Evolutionary conservation across 30 jellyfish, hydroid and myxozoan species (phyloP).

Genomic region (Hydractinia echinata): DNA sequence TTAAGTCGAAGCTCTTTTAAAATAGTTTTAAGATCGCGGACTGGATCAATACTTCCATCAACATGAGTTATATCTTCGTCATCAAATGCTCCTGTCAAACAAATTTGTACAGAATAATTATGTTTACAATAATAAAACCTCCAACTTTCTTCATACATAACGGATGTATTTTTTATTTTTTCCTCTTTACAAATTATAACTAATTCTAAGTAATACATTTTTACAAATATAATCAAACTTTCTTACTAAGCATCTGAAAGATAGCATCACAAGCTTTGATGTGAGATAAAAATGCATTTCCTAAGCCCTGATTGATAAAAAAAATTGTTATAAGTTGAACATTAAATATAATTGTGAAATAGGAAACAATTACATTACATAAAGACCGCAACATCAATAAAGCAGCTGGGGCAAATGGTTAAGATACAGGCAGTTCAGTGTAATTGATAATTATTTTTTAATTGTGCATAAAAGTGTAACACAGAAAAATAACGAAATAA

Average conservation of each 20-base stretch:
- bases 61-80: conserved; percentile 95
- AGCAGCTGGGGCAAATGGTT: no score
- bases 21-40: conserved; percentile 75
- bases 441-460: background rate
- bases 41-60: conserved; percentile 91
- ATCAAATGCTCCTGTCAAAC: conserved; percentile 78
- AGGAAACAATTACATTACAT: no score
- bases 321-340: background rate
- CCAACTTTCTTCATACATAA: no score
- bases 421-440: no score
- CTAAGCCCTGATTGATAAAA: conserved; percentile 71
- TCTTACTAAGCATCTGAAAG: conserved; percentile 85
- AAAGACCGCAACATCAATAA: no score
- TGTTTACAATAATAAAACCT: no score
- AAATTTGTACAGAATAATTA: background rate
- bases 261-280: conserved; percentile 97
- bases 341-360: no score
- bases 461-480: background rate
- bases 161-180: no score
- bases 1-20: conserved; percentile 84
- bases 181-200: no score
- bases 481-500: background rate
- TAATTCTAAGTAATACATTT: no score
- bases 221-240: background rate
- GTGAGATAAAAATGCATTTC: conserved; percentile 95